Evolutionary conservation across 53 echinoderm and acorn worm species (phyloP), one percentile per base, ranked within the genome.

Genomic region (Holothuria leucospilota): DNA sequence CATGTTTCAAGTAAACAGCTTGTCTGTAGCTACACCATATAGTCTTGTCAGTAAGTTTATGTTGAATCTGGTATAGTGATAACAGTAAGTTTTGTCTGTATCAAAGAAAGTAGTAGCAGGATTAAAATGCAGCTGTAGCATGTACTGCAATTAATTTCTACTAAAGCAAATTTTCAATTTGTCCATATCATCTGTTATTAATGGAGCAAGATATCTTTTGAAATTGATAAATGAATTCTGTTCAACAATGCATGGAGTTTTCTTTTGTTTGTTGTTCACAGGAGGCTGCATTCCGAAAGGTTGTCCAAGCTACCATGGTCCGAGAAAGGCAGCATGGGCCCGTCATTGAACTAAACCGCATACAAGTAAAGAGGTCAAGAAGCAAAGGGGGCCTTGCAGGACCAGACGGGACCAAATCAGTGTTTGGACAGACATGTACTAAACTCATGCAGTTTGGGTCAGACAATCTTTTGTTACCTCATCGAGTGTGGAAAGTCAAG

Each of bases 241-340:
- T 68, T 16, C 15, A 68, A 15, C 69, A 68, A 68, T 68, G 56
- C 18, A 16, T 56, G 2, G 8, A 15, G 1, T 67, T 34, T 67
- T 67, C 25, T 34, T 21, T 56, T 67, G 28, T 41, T 63, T 77
- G 21, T 18, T 71, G 11, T 39, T 29, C 27, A 67, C 77, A 95
- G 95, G 98, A 98, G 86, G 98, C 98, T 29, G 95, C 98, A 71
- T 98, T 98, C 87, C 95, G 98, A 21, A 98, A 95, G 83, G 95
- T 95, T 6, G 95, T 95, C 53, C 95, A 95, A 60, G 95, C 98
- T 40, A 98, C 98, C 61, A 98, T 98, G 98, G 88, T 98, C 14
- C 86, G 95, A 25, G 98, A 98, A 56, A 87, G 97, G 29, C 98
- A 98, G 66, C 98, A 95, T 51, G 98, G 98, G 15, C 98, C 95